Evolutionary conservation across 2,888 invertebrate genomes (phyloP), one percentile per base, ranked within the genome.

Genomic region (Drosophila robusta): DNA sequence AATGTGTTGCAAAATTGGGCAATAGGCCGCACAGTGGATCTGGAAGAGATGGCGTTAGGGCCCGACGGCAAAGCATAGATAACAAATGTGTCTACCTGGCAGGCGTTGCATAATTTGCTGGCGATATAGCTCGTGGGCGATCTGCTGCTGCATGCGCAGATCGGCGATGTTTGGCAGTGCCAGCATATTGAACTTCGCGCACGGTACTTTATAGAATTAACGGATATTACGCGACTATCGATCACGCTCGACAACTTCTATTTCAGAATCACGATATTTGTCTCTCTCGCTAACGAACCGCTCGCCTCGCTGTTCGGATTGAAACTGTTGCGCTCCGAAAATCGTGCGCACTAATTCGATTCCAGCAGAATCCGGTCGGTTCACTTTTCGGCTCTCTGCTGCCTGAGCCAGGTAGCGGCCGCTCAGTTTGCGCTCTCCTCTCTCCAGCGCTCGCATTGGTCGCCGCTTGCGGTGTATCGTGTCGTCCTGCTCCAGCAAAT

Each of bases 81-180:
- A 18, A 14, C 34, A 29, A 16, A 14, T 36, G 12, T 44, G 8
- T 38, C 77, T 88, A 91, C 91, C 91, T 68, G 91, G 91, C 50
- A 91, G 78, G n/a, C 91, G 87, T 82, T 91, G 91, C 89, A 91
- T 90, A 72, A 91, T 91, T 76, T 91, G 91, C 50, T 91, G 91
- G 9, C 91, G 87, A 78, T 91, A 91, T 34, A 91, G 84, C 66
- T 91, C 91, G 52, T 91, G 90, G 6, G 91, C 91, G 39, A 91
- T 89, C 68, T 91, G 91, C 63, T 91, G 91, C 69, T 91, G 91
- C 87, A 91, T 81, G 29, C 90, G 86, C 78, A 91, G 82, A 80
- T 91, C 91, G 77, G 89, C 86, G 49, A 91, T 87, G 51, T 83
- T 85, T 47, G 88, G 80, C 66, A 86, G 22, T 47, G 85, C 79